Percentiles rank a stretch among this genome's conserved stretches.
These are phyloP conservation scores for Ceramica pisi DNA, from an alignment of 2,888 invertebrate species.

Conservation along the genomic window DNA sequence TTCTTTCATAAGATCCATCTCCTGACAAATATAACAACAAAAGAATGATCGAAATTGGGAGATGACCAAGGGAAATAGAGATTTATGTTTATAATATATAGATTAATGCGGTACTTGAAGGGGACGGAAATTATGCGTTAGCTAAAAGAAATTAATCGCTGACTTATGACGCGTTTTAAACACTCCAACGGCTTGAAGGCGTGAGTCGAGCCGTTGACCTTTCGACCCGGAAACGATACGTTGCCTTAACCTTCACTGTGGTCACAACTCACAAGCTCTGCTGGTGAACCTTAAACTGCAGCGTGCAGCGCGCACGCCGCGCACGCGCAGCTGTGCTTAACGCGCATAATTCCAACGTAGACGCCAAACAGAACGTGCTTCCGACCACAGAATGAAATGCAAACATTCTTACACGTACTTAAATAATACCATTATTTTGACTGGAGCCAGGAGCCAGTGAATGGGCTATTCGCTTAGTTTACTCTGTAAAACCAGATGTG, in stretches of 20 bases:
- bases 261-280: constrained; percentile 31
- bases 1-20: too few species aligned
- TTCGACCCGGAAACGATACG: constrained; percentile 76
- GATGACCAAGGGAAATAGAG: too few species aligned
- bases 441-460: constrained; percentile 26
- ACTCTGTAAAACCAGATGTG: constrained; percentile 22
- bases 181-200: constrained; percentile 47
- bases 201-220: constrained; percentile 74
- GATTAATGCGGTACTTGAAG: background rate
- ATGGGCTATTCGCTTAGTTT: constrained; percentile 39
- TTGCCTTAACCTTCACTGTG: constrained; percentile 74
- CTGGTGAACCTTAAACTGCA: constrained; percentile 52
- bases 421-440: constrained; percentile 48
- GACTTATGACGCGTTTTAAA: constrained; percentile 33
- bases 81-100: constrained; percentile 15
- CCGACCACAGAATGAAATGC: constrained; percentile 25
- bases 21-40: too few species aligned
- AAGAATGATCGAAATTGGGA: too few species aligned
- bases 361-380: constrained; percentile 57
- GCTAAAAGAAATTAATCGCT: constrained; percentile 28
- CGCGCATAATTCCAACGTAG: constrained; percentile 34
- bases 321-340: constrained; percentile 34
- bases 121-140: constrained; percentile 8
- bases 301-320: constrained; percentile 4
- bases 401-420: constrained; percentile 59